Conservation (phyloP, 2,888 invertebrate species). For the Andricus quercusramuli region DNA sequence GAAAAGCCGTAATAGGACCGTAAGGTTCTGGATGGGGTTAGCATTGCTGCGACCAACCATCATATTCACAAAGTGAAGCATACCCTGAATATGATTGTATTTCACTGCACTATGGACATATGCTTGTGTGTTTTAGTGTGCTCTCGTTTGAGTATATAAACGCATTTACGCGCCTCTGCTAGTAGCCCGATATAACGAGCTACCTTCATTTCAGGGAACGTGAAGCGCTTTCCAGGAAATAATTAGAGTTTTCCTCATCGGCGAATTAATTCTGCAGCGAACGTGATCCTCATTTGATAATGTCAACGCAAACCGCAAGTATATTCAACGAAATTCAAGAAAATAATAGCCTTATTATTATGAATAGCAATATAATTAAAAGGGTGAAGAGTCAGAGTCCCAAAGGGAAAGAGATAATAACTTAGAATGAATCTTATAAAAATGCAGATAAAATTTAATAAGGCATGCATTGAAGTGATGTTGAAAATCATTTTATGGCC, state of each 20-base stretch:
- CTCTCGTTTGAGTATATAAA: not conserved
- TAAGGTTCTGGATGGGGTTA: not conserved
- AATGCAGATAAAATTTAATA: too few species aligned
- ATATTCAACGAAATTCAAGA: not conserved
- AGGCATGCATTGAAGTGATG: too few species aligned
- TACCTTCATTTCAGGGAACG: conserved; percentile 49
- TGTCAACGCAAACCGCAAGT: not conserved
- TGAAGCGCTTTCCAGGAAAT: conserved; percentile 50
- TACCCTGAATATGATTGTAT: not conserved
- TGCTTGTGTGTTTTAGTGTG: not conserved
- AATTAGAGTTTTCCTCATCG: conserved; percentile 61
- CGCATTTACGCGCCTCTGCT: not conserved
- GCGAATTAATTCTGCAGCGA: conserved; percentile 50
- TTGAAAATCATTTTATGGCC: too few species aligned
- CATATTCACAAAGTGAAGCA: not conserved
- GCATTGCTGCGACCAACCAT: not conserved
- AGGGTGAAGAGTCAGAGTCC: too few species aligned
- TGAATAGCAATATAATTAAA: not conserved
- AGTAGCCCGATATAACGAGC: conserved; percentile 44
- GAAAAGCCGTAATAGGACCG: conserved; percentile 53
- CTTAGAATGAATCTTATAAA: too few species aligned
- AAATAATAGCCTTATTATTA: not conserved
- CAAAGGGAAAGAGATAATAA: too few species aligned
- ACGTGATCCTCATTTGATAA: conserved; percentile 9
- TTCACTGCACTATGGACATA: not conserved